These are phyloP conservation scores for Caenorhabditis imperialis DNA, from an alignment of 2,888 invertebrate species.

Conservation along the genomic window DNA sequence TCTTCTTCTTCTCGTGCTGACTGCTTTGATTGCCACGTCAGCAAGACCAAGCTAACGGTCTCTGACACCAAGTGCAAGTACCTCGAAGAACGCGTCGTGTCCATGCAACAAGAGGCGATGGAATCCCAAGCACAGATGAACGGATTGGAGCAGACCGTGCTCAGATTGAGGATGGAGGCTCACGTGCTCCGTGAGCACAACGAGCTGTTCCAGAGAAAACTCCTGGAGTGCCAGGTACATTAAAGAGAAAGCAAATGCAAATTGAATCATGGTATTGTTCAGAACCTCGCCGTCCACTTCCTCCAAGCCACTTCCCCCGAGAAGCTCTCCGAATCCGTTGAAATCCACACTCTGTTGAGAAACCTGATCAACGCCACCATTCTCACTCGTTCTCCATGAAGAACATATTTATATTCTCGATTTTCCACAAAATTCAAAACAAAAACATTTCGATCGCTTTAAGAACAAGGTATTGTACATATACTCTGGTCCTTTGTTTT, in stretches of 20 bases:
- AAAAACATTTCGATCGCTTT: no score
- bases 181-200: conserved; percentile 55
- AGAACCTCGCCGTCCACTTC: conserved; percentile 39
- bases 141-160: conserved; percentile 42
- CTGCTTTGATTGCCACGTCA: conserved; percentile 62
- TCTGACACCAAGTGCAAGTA: conserved; percentile 55
- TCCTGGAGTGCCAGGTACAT: conserved; percentile 58
- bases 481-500: conserved; percentile 1
- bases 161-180: conserved; percentile 41
- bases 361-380: conserved; percentile 31
- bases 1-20: conserved; percentile 24
- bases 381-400: conserved; percentile 2
- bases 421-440: neutral
- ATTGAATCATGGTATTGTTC: neutral
- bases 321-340: neutral
- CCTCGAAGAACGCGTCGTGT: conserved; percentile 43
- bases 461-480: neutral
- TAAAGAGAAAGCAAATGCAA: neutral
- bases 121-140: conserved; percentile 43
- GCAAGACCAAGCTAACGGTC: conserved; percentile 52
- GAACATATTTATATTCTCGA: neutral
- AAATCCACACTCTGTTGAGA: conserved; percentile 14
- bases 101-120: conserved; percentile 51
- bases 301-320: conserved; percentile 25
- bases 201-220: conserved; percentile 55